Base-by-base conservation (phyloP, 1,140 invertebrate species). In the Papilio xuthus region DNA sequence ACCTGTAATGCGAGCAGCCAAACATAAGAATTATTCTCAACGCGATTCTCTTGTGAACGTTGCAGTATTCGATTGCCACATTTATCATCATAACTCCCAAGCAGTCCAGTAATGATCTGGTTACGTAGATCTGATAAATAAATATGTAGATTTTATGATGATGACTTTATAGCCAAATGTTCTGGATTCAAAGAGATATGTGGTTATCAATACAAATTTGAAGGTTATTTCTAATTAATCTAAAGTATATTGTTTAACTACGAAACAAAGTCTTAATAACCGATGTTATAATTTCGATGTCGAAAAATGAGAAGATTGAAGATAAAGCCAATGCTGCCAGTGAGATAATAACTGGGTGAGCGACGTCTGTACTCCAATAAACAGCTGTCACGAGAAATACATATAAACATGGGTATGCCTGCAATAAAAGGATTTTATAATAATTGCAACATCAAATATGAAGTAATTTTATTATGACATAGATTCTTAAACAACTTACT, bases 1-100 rank as follows among this genome's bases (percentile, higher is more conserved):
- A 95, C 92, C 92, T 94, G 70, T 94, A 93, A 77, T 96, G 96
- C 84, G 95, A 96, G 88, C 95, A 96, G 41, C 98, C 98, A 75
- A 98, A 95, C 8, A 95, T 84, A 15, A 96, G 95, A 9, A 91
- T 53, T 28, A 96, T 93, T 47, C 94, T 93, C 0, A 97, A 86
- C 2, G 96, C 96, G 8, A 97, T 94, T 75, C 97, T 91, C 84
- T 95, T 94, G 83, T 97, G 96, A 1, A 97, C 83, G 26, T 95
- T 94, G 77, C 95, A 94, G 37, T 96, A 90, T 85, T 97, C 96
- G 32, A 97, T 95, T 0, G 96, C 96, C 9, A 96, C 89, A 0
- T 96, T 96, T 6, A 97, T 92, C 6, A 96, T 92, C 78, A 97
- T 86, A 0, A 88, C 79, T 50, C 86, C 85, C 9, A 89, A 74